Base-by-base conservation (phyloP, 2,888 invertebrate species). In the Ctenicera cuprea region DNA sequence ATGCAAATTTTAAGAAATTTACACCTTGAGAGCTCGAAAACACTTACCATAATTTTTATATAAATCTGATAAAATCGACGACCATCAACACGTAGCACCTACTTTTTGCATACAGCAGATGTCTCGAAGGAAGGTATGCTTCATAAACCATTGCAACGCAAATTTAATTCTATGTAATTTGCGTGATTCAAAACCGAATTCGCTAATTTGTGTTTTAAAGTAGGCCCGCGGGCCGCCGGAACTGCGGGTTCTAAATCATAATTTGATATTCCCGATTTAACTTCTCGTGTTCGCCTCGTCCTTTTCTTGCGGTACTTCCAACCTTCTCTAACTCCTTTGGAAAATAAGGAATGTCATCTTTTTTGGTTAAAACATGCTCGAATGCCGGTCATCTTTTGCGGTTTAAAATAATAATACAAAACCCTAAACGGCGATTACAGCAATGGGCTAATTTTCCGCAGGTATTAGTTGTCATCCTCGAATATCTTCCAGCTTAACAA, bases 231-330 rank as follows among this genome's bases (percentile, higher is more conserved):
- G 77, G 76, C 72, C 37, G 75, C 75, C 78, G 78, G 80, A 80
- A 78, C 78, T 79, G 72, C 78, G 75, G 79, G 71, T 71, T 73
- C 73, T 78, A 78, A 80, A 78, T 78, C 77, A 80, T 77, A 73
- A 78, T 76, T 78, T 77, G 57, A 57, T 67, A 66, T 70, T 59
- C 33, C 62, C 64, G 64, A 54, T 67, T 64, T 68, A 61, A 52
- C 43, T 26, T 61, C 45, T 66, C 71, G 14, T 48, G 18, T 20
- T 52, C 2, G 5, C 1, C 11, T 22, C 20, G 26, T 62, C 62
- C 12, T 54, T 66, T 41, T 66, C 37, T n/a, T 11, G 0, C 9
- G 20, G 14, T 54, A 4, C 18, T 5, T 20, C 38, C 1, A 26
- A 16, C 62, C 52, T 65, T 45, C 43, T 57, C 18, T 33, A 16